Percentiles rank a stretch among this genome's conserved stretches.
These are phyloP conservation scores for Notocelia uddmanniana DNA, from an alignment of 2,888 invertebrate species.

Conservation along the genomic window DNA sequence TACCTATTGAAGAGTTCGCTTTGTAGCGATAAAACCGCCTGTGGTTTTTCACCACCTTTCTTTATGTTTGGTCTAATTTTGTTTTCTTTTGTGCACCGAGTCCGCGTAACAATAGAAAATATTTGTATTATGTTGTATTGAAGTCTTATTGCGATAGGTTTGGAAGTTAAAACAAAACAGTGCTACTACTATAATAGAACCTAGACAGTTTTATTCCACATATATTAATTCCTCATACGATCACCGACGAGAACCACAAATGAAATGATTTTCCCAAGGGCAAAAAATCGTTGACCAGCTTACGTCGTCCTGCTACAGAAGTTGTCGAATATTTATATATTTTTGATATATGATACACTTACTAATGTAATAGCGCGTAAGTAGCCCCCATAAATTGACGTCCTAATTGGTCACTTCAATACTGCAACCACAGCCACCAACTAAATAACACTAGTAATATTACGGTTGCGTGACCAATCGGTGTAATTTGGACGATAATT, in stretches of 20 bases:
- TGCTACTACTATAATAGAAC: background rate
- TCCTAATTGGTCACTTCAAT: constrained; percentile 17
- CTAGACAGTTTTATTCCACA: background rate
- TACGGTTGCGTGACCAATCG: constrained; percentile 68
- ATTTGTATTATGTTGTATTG: too few relatives aligned
- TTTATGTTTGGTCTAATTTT: too few relatives aligned
- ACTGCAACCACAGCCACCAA: constrained; percentile 20
- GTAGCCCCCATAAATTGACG: constrained; percentile 11
- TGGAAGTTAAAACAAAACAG: too few relatives aligned
- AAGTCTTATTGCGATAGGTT: too few relatives aligned
- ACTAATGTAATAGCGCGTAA: background rate
- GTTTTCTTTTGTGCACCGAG: too few relatives aligned
- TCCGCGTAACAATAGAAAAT: too few relatives aligned
- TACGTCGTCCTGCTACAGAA: background rate
- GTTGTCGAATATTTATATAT: background rate
- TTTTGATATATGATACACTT: background rate
- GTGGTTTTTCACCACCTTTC: too few relatives aligned
- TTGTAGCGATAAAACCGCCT: too few relatives aligned
- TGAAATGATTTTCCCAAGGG: background rate
- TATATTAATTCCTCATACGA: background rate
- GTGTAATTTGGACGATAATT: constrained; percentile 73
- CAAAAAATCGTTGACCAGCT: too few relatives aligned
- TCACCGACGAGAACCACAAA: background rate
- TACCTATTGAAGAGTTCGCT: too few relatives aligned
- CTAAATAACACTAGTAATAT: constrained; percentile 38